Percentiles rank a stretch among this genome's conserved stretches.
Evolutionary conservation across 2,888 invertebrate species (phyloP).

Genomic region (Capitulum mitella): DNA sequence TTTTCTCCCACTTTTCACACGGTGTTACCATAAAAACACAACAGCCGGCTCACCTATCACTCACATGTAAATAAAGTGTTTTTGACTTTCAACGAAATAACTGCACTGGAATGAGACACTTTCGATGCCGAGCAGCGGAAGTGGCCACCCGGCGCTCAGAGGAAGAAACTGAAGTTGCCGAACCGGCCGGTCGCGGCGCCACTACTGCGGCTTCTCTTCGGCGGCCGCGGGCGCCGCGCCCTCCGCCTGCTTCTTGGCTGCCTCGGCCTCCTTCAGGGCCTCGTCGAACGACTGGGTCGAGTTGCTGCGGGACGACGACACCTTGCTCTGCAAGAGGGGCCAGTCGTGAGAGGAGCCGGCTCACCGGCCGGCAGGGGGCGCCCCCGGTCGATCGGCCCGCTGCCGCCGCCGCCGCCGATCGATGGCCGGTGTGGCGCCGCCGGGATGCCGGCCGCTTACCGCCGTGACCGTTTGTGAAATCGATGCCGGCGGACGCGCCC

Average conservation of each 20-base stretch:
- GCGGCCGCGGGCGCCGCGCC: background rate
- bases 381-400: background rate
- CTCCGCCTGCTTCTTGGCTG: conserved; percentile 46
- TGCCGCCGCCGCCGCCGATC: background rate
- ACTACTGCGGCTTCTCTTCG: background rate
- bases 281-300: conserved; percentile 87
- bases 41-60: background rate
- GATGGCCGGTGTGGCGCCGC: background rate
- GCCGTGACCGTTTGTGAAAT: background rate
- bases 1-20: no score
- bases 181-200: background rate
- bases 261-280: conserved; percentile 59
- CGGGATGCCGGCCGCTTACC: background rate
- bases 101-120: conserved; percentile 8
- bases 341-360: no score
- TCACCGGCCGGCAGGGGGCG: background rate
- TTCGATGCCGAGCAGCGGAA: background rate
- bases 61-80: background rate
- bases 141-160: background rate
- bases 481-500: background rate
- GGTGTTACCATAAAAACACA: background rate
- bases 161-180: background rate
- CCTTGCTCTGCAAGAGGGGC: conserved; percentile 61
- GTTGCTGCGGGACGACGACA: conserved; percentile 74
- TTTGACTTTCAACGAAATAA: background rate